These are phyloP conservation scores for Tetraodon nigroviridis DNA, from an alignment of 2,113 vertebrate genomes.

Conservation along the genomic window DNA sequence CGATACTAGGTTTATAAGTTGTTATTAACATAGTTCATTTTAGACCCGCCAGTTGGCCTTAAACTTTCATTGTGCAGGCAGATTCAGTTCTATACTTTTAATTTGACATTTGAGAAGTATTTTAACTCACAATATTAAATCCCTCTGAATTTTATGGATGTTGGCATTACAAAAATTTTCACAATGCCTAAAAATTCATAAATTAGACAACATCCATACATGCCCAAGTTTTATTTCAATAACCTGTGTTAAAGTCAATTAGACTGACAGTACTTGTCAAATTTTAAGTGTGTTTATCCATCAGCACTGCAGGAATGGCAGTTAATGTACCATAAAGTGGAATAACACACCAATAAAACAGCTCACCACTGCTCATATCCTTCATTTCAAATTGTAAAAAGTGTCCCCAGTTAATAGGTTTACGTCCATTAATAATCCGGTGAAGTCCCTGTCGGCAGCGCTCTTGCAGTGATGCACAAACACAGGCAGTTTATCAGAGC, in stretches of 20 bases:
- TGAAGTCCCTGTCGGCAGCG: constrained; percentile 33
- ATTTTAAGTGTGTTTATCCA: constrained; percentile 2
- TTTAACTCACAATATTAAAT: no score
- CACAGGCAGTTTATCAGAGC: constrained; percentile 33
- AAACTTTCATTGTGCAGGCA: no score
- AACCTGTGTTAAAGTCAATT: neutral
- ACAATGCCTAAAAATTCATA: no score
- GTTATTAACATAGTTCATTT: no score
- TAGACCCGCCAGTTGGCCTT: no score
- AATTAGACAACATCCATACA: no score
- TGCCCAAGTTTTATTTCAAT: no score
- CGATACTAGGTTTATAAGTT: no score
- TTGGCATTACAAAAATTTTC: no score
- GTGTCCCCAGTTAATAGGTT: constrained; percentile 45
- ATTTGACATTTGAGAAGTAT: no score
- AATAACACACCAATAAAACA: constrained; percentile 29
- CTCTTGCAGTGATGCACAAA: constrained; percentile 30
- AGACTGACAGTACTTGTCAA: constrained; percentile 18
- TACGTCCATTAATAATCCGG: constrained; percentile 49
- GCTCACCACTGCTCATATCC: constrained; percentile 7
- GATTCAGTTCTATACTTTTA: no score
- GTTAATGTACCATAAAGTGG: constrained; percentile 41
- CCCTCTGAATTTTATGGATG: no score
- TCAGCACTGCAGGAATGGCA: neutral
- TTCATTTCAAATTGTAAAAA: constrained; percentile 28